These are phyloP conservation scores for Lithophane leautieri DNA, from an alignment of 2,888 invertebrate genomes.

Conservation along the genomic window DNA sequence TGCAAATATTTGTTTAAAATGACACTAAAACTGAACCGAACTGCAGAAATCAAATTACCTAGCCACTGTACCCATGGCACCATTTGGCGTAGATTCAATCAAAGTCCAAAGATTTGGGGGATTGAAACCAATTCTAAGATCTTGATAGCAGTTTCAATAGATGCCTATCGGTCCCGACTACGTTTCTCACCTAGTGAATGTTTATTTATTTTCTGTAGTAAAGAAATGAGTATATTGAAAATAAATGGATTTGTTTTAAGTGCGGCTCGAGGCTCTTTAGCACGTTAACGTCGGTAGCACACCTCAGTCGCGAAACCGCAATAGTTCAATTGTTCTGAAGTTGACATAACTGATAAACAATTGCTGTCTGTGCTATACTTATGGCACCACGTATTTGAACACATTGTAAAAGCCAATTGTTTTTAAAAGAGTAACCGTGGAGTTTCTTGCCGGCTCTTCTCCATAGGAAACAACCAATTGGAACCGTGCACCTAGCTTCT, in stretches of 20 bases:
- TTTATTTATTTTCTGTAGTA: constrained; percentile 1
- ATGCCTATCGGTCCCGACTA: constrained; percentile 30
- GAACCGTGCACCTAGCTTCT: no score
- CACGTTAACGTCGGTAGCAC: no score
- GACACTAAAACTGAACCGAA: background rate
- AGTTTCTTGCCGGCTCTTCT: no score
- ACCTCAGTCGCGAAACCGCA: no score
- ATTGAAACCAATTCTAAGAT: constrained; percentile 18
- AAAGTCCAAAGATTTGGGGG: constrained; percentile 29
- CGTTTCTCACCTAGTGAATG: background rate
- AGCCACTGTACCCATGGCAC: no score
- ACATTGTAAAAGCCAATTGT: no score
- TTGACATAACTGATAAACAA: background rate
- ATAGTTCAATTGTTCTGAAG: background rate
- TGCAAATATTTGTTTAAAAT: background rate
- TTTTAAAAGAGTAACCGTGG: no score
- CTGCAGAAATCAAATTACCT: background rate
- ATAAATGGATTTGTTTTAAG: background rate
- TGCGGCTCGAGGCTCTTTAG: background rate
- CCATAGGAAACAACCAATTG: no score
- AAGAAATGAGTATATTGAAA: constrained; percentile 12
- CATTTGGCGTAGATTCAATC: constrained; percentile 24
- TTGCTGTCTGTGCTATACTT: background rate
- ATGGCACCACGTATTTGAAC: background rate
- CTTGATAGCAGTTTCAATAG: constrained; percentile 30